A percentile compares a stretch with the other conserved stretches of the same genome.
Conservation (phyloP, 2,113 vertebrate species). For the Pteruthius melanotis region DNA sequence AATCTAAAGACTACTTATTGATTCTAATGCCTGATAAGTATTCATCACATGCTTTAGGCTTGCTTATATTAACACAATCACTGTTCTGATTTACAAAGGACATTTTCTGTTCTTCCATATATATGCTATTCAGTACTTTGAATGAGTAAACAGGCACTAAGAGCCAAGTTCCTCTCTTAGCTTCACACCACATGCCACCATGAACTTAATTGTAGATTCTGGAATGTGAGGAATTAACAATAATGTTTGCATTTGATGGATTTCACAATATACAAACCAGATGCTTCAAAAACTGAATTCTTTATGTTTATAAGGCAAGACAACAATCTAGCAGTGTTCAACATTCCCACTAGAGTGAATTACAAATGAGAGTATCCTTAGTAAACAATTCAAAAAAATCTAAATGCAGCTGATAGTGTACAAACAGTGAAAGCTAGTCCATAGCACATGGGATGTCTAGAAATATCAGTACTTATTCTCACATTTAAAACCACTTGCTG, state of each 20-base stretch:
- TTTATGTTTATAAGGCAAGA: not conserved
- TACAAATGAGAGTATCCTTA: not conserved
- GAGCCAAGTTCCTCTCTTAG: not conserved
- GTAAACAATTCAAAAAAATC: not conserved
- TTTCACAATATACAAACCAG: not conserved
- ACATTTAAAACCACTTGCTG: not conserved
- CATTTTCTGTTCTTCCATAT: not conserved
- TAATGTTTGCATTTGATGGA: not conserved
- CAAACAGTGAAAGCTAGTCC: not conserved
- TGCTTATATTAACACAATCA: conserved; percentile 52
- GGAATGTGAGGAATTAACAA: not conserved
- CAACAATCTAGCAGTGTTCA: not conserved
- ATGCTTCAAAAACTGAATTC: not conserved
- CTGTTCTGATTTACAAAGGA: conserved; percentile 33
- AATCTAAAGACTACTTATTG: conserved; percentile 75
- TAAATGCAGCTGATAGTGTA: not conserved
- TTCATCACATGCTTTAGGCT: not conserved
- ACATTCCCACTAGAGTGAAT: not conserved
- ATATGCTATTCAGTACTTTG: not conserved
- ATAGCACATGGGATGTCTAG: not conserved
- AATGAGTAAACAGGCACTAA: not conserved
- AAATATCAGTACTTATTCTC: not conserved
- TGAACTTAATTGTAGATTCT: not conserved
- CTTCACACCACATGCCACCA: not conserved
- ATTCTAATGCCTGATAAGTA: conserved; percentile 61